Base-by-base conservation (phyloP, 1,140 invertebrate genomes). In the Trichonephila clavata region DNA sequence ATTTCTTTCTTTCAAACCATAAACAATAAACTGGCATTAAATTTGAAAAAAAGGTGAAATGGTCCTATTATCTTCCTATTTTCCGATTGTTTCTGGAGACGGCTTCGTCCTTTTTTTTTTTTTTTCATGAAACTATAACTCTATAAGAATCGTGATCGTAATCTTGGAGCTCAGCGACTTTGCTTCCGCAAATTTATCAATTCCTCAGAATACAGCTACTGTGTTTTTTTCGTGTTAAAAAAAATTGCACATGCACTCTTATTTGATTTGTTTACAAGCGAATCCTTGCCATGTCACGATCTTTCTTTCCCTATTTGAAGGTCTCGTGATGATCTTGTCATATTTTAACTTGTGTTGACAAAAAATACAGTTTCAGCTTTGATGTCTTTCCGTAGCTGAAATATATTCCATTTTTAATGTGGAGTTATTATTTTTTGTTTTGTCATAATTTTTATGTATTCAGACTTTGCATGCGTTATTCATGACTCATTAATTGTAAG, bases 221-320 rank as follows among this genome's bases (percentile, higher is more conserved):
- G 71, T 77, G 71, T 32, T 77, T 50, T n/a, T 50, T 77, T 77
- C 71, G 24, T 77, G 71, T 77, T 39, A 39, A 32, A 16, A 77
- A 77, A 68, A 77, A 77, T 27, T 77, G 71, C 27, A 7, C 71
- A 39, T 77, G 32, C 71, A 77, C 39, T 16, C 18, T 39, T 77
- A 39, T 77, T 77, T 77, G 71, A 77, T 18, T 77, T 77, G 32
- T 77, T 77, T 77, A 77, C 32, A 77, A 68, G 65, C 18, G 14
- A 68, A 68, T 68, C n/a, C 18, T 77, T 39, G 71, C 71, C 16
- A 77, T 77, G 71, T 77, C 71, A 77, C 71, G 71, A 77, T 39
- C 24, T 77, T 18, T 32, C 32, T 77, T 32, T 77, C 21, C 24
- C 2, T 27, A 32, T 32, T 14, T 32, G 6, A 77, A 77, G 18